These are phyloP conservation scores for Oikopleura dioica DNA, from an alignment of 23 tunicate species.

Conservation along the genomic window DNA sequence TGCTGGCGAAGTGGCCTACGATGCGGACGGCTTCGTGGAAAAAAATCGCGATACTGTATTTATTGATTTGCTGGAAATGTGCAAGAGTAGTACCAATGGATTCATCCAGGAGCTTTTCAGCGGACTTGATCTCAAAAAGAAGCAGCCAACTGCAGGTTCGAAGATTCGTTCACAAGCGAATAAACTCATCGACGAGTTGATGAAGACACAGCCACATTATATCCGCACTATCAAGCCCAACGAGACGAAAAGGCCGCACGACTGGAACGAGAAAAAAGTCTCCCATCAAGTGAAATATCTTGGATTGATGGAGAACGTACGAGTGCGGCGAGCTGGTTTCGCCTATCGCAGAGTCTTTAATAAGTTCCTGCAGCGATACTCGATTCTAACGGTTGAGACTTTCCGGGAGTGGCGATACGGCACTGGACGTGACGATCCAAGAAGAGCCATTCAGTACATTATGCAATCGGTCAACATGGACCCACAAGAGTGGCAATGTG, in stretches of 20 bases:
- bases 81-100: constrained; percentile 19
- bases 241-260: constrained; percentile 62
- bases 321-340: constrained; percentile 84
- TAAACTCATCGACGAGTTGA: constrained; percentile 33
- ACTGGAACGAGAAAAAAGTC: constrained; percentile 64
- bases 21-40: constrained; percentile 72
- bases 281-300: constrained; percentile 83
- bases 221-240: constrained; percentile 88
- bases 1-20: constrained; percentile 83
- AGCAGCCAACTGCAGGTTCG: constrained; percentile 59
- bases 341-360: constrained; percentile 69
- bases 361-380: constrained; percentile 81
- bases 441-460: constrained; percentile 61
- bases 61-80: constrained; percentile 57
- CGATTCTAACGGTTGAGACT: constrained; percentile 80
- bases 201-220: constrained; percentile 70
- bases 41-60: constrained; percentile 52
- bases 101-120: constrained; percentile 64
- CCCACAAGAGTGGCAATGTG: constrained; percentile 94
- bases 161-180: constrained; percentile 80
- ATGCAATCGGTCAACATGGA: constrained; percentile 88
- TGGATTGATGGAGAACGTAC: constrained; percentile 78
- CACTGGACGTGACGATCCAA: constrained; percentile 29
- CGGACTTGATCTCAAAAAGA: constrained; percentile 9
- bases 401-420: constrained; percentile 45